phyloP scores from a whole-genome alignment of 2,888 invertebrate species.

The Eupithecia tripunctaria region DNA sequence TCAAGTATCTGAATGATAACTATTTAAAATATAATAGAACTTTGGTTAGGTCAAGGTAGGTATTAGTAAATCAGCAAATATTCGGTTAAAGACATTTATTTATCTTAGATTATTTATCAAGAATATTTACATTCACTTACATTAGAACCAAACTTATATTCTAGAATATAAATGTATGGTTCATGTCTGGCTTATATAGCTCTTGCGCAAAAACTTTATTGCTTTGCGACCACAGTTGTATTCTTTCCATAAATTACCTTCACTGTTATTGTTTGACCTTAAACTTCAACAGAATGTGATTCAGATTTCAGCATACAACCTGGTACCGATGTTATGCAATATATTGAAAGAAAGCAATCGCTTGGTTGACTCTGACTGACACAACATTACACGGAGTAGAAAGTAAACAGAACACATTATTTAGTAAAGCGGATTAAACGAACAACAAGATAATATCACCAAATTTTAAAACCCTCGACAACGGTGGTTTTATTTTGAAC shows the following conservation, averaged over 20 bases:
- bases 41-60: not conserved
- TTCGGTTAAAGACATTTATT: too few species aligned
- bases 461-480: too few species aligned
- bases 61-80: not conserved
- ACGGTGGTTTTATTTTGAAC: too few species aligned
- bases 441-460: not conserved
- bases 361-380: not conserved
- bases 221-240: conserved; percentile 3
- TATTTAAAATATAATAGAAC: too few species aligned
- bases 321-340: conserved; percentile 28
- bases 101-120: too few species aligned
- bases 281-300: conserved; percentile 26
- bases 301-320: conserved; percentile 19
- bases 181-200: not conserved
- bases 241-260: conserved; percentile 20
- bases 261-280: conserved; percentile 31
- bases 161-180: too few species aligned
- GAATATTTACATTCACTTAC: too few species aligned
- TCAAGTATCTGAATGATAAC: too few species aligned
- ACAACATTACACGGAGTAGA: not conserved
- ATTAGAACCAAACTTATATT: too few species aligned
- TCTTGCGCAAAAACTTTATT: not conserved
- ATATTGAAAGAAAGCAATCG: conserved; percentile 14
- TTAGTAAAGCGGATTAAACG: not conserved
- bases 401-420: not conserved